A percentile compares a stretch with the other conserved stretches of the same genome.
Conservation (phyloP, 2,113 vertebrate species). For the Scatophagus argus region DNA sequence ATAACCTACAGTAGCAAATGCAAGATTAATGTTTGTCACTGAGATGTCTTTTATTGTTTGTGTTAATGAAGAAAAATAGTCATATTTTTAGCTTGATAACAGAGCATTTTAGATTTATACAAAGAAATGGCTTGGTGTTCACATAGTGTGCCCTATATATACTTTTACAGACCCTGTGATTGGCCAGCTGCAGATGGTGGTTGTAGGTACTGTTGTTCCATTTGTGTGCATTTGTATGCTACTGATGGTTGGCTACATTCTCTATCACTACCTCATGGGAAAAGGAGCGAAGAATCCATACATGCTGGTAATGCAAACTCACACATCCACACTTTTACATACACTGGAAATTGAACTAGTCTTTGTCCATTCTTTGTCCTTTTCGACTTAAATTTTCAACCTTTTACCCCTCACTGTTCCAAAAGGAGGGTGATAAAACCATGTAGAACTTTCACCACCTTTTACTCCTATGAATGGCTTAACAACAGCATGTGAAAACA, state of each 20-base stretch:
- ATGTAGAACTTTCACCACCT: neutral
- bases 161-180: conserved; percentile 71
- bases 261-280: conserved; percentile 66
- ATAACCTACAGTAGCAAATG: neutral
- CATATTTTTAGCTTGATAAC: too few species aligned
- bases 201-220: conserved; percentile 66
- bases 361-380: neutral
- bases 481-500: neutral
- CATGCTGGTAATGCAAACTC: conserved; percentile 63
- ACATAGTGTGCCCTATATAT: too few species aligned
- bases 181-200: conserved; percentile 42
- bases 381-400: neutral
- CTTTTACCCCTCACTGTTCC: neutral
- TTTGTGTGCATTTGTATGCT: conserved; percentile 50
- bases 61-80: neutral
- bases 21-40: neutral
- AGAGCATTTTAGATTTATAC: neutral
- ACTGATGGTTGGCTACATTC: conserved; percentile 47
- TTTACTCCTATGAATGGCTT: neutral
- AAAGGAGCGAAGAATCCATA: conserved; percentile 61
- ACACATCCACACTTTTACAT: neutral
- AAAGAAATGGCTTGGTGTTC: neutral
- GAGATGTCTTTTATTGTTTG: neutral
- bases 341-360: neutral
- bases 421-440: neutral